Base-by-base conservation (phyloP, 2,797 vertebrate genomes). In the Periparus ater region DNA sequence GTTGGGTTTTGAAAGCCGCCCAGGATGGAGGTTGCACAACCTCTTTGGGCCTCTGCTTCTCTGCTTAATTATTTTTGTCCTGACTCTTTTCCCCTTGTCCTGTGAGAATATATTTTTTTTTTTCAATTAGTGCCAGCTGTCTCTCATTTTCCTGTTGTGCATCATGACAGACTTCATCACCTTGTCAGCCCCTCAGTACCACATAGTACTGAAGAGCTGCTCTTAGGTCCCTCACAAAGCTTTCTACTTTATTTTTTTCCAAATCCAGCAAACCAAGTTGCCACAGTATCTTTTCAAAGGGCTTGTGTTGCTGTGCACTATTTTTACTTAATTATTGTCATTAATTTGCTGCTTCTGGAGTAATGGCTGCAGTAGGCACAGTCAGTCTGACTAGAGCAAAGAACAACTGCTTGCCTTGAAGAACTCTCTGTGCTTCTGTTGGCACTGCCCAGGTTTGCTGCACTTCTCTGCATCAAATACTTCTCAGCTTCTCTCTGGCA, bases 101-200 rank as follows among this genome's bases (percentile, higher is more conserved):
- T 0, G 0, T 17, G 13, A 8, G n/a, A 63, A 47, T 30, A 2
- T 10, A 50, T 54, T 25, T 67, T 83, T 10, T 54, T 54, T 25
- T 67, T 83, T 47, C 30, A 26, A 2, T 60, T 82, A 66, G 30
- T n/a, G 22, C 15, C 29, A 54, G 3, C 20, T 50, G 16, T 38
- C 7, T 57, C 9, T 57, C 12, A 6, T 27, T 73, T 47, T 77
- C 9, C 6, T n/a, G 14, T 22, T n/a, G 12, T 22, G 19, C 8
- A 34, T 20, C 15, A 7, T 36, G 55, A 21, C 17, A 44, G 13
- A 15, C 7, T 76, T 89, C 13, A n/a, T 15, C 19, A 17, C 67
- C 36, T 36, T 79, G 26, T 25, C 30, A 53, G 7, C 4, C 2
- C 11, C 32, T 19, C 22, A 27, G 25, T 26, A 36, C 32, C 21